Conservation (phyloP, 2,888 invertebrate genomes). For the Labia minor region DNA sequence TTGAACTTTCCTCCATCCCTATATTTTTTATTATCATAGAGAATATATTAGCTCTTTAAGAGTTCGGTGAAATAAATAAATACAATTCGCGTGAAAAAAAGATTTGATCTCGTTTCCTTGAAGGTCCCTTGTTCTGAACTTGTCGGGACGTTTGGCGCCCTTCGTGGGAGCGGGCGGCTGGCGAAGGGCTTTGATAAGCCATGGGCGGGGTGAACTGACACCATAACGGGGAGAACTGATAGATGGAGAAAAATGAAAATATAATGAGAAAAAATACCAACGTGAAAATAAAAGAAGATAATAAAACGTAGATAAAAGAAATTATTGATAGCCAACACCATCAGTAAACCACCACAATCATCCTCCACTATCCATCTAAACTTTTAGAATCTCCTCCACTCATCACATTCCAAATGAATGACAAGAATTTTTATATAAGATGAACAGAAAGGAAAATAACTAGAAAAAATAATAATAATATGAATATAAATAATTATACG, state of each 20-base stretch:
- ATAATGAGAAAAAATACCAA: conserved; percentile 13
- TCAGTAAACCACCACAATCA: too few relatives aligned
- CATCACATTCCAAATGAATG: too few relatives aligned
- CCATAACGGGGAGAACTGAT: background rate
- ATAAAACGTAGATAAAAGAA: conserved; percentile 1
- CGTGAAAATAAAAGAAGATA: background rate
- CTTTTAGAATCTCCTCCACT: too few relatives aligned
- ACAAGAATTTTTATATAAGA: too few relatives aligned
- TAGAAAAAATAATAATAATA: background rate
- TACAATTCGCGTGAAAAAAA: background rate
- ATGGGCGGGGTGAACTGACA: background rate
- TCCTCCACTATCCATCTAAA: too few relatives aligned
- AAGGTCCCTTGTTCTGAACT: background rate
- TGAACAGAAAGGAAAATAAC: background rate
- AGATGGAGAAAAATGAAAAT: conserved; percentile 13
- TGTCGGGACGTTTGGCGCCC: background rate
- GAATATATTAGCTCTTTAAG: too few relatives aligned
- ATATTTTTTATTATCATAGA: background rate
- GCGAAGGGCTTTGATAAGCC: conserved; percentile 1
- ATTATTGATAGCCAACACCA: background rate
- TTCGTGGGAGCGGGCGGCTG: background rate
- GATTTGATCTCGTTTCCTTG: background rate
- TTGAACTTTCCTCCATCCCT: too few relatives aligned
- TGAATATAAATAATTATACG: too few relatives aligned
- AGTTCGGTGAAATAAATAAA: background rate